Base-by-base conservation (phyloP, 2,888 invertebrate genomes). In the Carcina quercana region DNA sequence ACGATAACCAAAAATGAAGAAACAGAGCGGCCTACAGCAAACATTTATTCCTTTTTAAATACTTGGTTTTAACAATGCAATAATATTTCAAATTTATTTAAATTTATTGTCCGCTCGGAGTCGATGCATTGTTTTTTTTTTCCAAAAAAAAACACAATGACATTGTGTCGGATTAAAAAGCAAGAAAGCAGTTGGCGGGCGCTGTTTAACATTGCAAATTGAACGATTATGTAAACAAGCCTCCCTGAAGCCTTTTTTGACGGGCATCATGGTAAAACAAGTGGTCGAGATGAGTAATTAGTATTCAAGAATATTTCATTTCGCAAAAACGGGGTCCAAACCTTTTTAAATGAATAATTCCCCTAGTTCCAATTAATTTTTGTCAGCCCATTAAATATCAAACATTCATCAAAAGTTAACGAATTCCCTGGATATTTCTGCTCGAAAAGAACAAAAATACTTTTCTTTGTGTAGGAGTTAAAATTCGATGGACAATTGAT, bases 201-300 rank as follows among this genome's bases (percentile, higher is more conserved):
- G 42, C 65, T 66, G 58, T 59, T 83, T 83, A 76, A 73, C 64
- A 82, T 82, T 80, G 79, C 82, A 80, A 80, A 83, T 82, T 70
- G 50, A 68, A 68, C 66, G 63, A 71, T 79, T 79, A 78, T 75
- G 79, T 76, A 80, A 76, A 79, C 75, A 73, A 74, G 69, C 60
- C 66, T 64, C 61, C 55, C 39, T 48, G 54, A 60, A 63, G 60
- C 59, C 68, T 75, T 79, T 78, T 78, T 76, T 69, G 67, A 53
- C 33, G 40, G n/a, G 46, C 43, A 41, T 45, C 58, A 59, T 56
- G 57, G 59, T 56, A 63, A 63, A 67, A 60, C 59, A 65, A 54
- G 53, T 53, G 43, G 50, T 40, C 41, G 47, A 47, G 52, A 60
- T 55, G 41, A 43, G 54, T 48, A 53, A 66, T 76, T 67, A 72